Conservation (phyloP, 2,888 invertebrate species). For the Atethmia centrago region DNA sequence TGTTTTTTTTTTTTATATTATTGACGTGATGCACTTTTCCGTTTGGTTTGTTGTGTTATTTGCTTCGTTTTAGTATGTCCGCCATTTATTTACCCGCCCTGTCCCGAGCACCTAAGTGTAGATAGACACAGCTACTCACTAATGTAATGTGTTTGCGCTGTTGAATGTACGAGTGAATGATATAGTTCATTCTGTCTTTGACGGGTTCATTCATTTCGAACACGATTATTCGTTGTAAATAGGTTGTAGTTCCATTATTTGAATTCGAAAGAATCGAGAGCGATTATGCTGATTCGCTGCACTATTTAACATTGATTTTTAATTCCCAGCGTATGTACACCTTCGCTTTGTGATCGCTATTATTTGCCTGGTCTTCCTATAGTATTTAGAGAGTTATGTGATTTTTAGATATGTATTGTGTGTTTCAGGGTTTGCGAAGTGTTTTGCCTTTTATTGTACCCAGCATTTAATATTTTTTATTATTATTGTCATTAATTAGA, state of each 20-base stretch:
- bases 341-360: slow-evolving; percentile 79
- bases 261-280: slow-evolving; percentile 37
- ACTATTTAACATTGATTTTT: slow-evolving; percentile 49
- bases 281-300: slow-evolving; percentile 39
- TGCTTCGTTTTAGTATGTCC: slow-evolving; percentile 88
- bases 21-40: slow-evolving; percentile 88
- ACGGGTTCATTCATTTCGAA: slow-evolving; percentile 50
- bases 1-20: slow-evolving; percentile 81
- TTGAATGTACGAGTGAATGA: slow-evolving; percentile 68
- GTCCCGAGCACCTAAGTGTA: slow-evolving; percentile 84
- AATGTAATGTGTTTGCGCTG: slow-evolving; percentile 67
- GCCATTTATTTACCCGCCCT: slow-evolving; percentile 80
- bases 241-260: slow-evolving; percentile 38
- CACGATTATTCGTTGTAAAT: slow-evolving; percentile 42
- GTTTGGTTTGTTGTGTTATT: slow-evolving; percentile 86
- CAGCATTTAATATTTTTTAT: slow-evolving; percentile 74
- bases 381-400: slow-evolving; percentile 64
- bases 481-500: slow-evolving; percentile 64
- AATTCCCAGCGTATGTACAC: slow-evolving; percentile 58
- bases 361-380: slow-evolving; percentile 76
- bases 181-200: slow-evolving; percentile 60
- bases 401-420: slow-evolving; percentile 65
- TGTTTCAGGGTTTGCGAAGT: slow-evolving; percentile 75
- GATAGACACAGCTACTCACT: slow-evolving; percentile 68
- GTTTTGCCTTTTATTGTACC: slow-evolving; percentile 78